Evolutionary conservation across 2,113 vertebrate genomes (phyloP), one percentile per base, ranked within the genome.

Genomic region (Eubucco bourcierii): DNA sequence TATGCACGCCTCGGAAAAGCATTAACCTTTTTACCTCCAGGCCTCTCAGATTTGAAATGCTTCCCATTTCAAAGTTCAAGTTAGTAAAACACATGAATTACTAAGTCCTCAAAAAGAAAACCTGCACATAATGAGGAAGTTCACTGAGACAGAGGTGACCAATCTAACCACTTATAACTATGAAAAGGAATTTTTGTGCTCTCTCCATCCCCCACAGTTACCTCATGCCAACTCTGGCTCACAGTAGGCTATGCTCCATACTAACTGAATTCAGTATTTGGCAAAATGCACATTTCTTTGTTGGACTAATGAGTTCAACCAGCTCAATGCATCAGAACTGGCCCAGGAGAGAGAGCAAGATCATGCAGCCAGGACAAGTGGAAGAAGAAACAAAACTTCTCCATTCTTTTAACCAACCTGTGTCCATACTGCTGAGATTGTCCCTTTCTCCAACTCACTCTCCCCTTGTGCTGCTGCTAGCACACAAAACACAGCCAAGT

Each of bases 371-470:
- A 85, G 64, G 33, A 73, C 1, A 1, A 70, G n/a, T 66, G 6
- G 58, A 88, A 83, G 39, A 59, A 1, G 2, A 72, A 88, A 58
- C 19, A 39, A 41, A 70, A 60, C 10, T n/a, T 61, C 70, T 14
- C 44, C n/a, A 5, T 91, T 66, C 61, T 64, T 81, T 44, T 16
- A 74, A 64, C 17, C 6, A n/a, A 6, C 41, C 17, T 24, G 27
- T 8, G 34, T 29, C 72, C 0, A 0, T 7, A 8, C 4, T 18
- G 46, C 20, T 34, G 53, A 65, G 7, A 55, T 2, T 21, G 19
- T 44, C 28, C 55, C 29, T 28, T 75, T 58, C 41, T 25, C 39
- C 61, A 75, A 28, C 18, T 72, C 59, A 9, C 16, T 15, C 17
- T 39, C 44, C 44, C 59, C 37, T 53, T 18, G 15, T 21, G 65